Evolutionary conservation across 2,888 invertebrate species (phyloP), one percentile per base, ranked within the genome.

Genomic region (Panzeria rudis): DNA sequence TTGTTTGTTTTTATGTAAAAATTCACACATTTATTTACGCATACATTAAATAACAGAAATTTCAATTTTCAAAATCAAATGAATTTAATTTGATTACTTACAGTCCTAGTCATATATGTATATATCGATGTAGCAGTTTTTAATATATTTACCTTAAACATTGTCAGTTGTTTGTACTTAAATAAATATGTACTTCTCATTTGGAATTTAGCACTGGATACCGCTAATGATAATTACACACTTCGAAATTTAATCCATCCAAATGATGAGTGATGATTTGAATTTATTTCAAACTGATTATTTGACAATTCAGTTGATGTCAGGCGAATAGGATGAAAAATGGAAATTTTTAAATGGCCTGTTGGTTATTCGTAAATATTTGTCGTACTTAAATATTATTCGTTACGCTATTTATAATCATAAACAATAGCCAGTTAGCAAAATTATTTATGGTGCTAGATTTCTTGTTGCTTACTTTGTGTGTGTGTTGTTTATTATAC

Each of bases 241-340:
- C 78, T n/a, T 62, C 54, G 20, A 35, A 66, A 66, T 66, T 54
- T 56, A 76, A 66, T 66, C 66, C 76, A 76, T 76, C 32, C 66
- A 15, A 66, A 66, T 44, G 66, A 76, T 61, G 61, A 73, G 25
- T 62, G 25, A 50, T 76, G 32, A 56, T 76, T 47, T 66, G 56
- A 56, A 76, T 76, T 76, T 76, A 76, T 76, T 56, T 32, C 8
- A 56, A 52, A 61, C 25, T 68, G 66, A 77, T 77, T 78, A 61
- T 68, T 61, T 61, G 50, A 17, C 15, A 29, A 23, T 15, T 15
- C 38, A 78, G 59, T 68, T 68, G 15, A 38, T 17, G 25, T 35
- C 23, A 15, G 50, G 44, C 38, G 17, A 23, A 29, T 47, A 17
- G 15, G 7, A 41, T 29, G 25, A 52, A 6, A 66, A 66, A 52